Evolutionary conservation across 2,888 invertebrate species (phyloP), one percentile per base, ranked within the genome.

Genomic region (Crioceris asparagi): DNA sequence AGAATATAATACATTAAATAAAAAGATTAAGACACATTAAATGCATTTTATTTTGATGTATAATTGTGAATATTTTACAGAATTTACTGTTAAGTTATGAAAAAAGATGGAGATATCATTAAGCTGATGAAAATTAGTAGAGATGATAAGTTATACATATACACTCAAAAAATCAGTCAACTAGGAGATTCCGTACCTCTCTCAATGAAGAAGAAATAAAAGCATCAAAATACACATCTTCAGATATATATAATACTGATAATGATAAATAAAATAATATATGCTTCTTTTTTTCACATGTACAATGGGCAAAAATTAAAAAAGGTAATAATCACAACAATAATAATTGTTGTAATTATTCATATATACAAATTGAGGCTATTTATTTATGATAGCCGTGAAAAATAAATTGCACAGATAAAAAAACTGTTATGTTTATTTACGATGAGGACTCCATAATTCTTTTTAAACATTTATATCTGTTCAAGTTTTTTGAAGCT

Each of bases 211-310:
- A 41, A 45, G 10, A 21, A 6, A 21, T 7, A 10, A 7, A 21
- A 10, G 15, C n/a, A 14, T 14, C n/a, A 29, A 14, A 14, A 47
- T 47, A 42, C 46, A 46, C 44, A 42, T 36, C 47, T 53, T 48
- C 48, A 51, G 45, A 42, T 53, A 53, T 51, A 51, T 51, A 55
- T 56, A 56, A 57, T 56, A 57, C 56, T 56, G 56, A 53, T 55
- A 51, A 46, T 39, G 37, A 51, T 46, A 46, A 46, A 14, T 41
- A 41, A 53, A 50, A 50, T 53, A 52, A 45, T 48, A 49, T 53
- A 53, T 52, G 54, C 53, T 47, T 49, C 48, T 47, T 15, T 29
- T 14, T 14, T 29, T 29, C 16, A 15, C n/a, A 7, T 7, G n/a
- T 29, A 29, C 15, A 14, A 11, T 29, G n/a, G n/a, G n/a, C n/a